Conservation (phyloP, 1,140 invertebrate genomes). For the Drosophila punjabiensis region DNA sequence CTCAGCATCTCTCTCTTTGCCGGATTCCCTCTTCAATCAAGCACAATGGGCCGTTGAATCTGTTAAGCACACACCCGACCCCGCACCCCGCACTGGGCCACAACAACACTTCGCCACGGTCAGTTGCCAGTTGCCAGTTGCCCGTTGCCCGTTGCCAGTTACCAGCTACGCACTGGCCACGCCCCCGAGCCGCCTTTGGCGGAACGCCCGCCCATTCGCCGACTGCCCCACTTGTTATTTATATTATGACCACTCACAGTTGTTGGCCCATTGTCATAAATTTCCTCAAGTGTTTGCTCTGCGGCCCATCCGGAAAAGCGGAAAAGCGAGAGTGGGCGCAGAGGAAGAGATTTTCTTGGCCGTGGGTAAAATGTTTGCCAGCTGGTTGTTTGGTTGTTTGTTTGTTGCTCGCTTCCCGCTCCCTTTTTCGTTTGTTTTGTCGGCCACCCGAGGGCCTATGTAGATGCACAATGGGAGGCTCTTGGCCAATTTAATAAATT, state of each 20-base stretch:
- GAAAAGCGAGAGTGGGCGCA: constrained; percentile 35
- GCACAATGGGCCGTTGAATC: constrained; percentile 60
- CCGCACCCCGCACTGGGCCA: background rate
- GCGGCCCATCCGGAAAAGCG: constrained; percentile 45
- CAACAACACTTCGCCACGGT: constrained; percentile 70
- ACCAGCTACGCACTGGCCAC: constrained; percentile 53
- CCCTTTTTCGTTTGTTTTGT: constrained; percentile 11
- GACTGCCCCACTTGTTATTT: constrained; percentile 76
- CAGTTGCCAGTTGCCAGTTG: constrained; percentile 74
- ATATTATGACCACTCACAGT: constrained; percentile 81
- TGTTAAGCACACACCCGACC: constrained; percentile 36
- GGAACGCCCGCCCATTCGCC: constrained; percentile 41
- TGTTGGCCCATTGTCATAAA: constrained; percentile 83
- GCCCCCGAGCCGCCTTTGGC: constrained; percentile 16
- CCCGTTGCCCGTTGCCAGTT: constrained; percentile 58
- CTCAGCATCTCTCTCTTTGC: constrained; percentile 29
- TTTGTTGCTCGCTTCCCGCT: constrained; percentile 4
- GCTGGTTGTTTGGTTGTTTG: constrained; percentile 23
- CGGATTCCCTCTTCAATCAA: constrained; percentile 69
- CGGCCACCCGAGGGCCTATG: constrained; percentile 41
- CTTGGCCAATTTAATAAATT: constrained; percentile 79
- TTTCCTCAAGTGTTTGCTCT: constrained; percentile 77
- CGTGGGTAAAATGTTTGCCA: constrained; percentile 51
- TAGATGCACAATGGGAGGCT: constrained; percentile 38
- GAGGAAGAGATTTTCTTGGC: constrained; percentile 52